Percentiles rank a stretch among this genome's conserved stretches.
Conservation (phyloP, 2,113 vertebrate genomes). For the Myrmecobius fasciatus region DNA sequence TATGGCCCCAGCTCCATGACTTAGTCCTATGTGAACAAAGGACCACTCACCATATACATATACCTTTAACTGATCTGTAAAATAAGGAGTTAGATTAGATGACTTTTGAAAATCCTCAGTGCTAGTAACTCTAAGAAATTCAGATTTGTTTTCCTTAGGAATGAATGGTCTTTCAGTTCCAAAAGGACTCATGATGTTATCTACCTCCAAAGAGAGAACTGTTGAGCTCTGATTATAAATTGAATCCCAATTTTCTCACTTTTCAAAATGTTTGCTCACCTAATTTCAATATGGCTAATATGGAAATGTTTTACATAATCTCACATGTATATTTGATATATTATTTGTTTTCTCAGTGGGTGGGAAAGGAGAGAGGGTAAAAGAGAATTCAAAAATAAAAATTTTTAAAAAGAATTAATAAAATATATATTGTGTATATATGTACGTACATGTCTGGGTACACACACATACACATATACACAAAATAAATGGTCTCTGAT, state of each 20-base stretch:
- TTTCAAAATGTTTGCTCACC: background rate
- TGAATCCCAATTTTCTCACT: background rate
- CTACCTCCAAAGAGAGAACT: background rate
- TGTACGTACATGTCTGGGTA: too few species aligned
- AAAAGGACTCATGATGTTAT: background rate
- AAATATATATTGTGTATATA: too few species aligned
- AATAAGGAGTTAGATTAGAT: background rate
- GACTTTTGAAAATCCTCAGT: background rate
- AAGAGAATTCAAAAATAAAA: background rate
- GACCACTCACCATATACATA: too few species aligned
- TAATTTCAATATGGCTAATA: background rate
- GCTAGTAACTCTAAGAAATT: background rate
- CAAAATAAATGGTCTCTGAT: too few species aligned
- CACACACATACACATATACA: too few species aligned
- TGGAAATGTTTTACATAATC: background rate
- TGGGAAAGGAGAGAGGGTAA: background rate
- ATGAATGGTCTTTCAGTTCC: background rate
- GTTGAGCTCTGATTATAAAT: too few species aligned
- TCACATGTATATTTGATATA: background rate
- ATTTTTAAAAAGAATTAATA: background rate
- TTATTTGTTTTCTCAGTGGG: background rate
- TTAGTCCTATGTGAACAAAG: too few species aligned
- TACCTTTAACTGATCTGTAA: background rate
- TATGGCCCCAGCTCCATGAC: too few species aligned
- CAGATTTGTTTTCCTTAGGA: background rate